phyloP scores from a whole-genome alignment of 2,113 vertebrate genomes.

The Grus americana region DNA sequence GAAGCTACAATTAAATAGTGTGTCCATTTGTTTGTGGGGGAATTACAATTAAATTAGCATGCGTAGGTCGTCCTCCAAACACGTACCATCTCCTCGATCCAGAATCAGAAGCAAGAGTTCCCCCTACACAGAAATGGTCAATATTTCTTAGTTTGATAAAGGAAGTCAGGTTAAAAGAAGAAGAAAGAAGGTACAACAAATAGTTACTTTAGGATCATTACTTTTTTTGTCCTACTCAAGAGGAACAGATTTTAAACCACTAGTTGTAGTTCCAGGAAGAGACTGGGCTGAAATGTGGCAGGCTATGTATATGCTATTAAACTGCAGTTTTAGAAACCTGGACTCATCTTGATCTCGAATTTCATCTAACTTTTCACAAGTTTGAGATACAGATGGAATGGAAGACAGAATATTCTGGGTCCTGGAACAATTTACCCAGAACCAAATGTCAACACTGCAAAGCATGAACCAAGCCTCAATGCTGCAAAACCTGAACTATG shows the following conservation, averaged over 20 bases:
- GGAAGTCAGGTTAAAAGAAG: background rate
- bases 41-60: background rate
- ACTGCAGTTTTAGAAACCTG: conserved; percentile 14
- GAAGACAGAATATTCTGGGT: conserved; percentile 29
- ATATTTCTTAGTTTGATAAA: background rate
- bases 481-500: background rate
- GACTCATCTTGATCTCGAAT: conserved; percentile 6
- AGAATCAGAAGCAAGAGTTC: background rate
- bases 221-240: background rate
- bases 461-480: background rate
- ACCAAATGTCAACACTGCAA: background rate
- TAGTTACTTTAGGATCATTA: background rate
- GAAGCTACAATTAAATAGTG: background rate
- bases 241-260: background rate
- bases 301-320: background rate
- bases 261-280: background rate
- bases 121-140: background rate
- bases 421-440: background rate
- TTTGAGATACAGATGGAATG: conserved; percentile 22
- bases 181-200: background rate
- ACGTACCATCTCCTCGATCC: background rate
- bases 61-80: accelerated
- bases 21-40: background rate
- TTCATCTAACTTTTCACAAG: conserved; percentile 36
- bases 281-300: background rate